These are phyloP conservation scores for Aradophagus sp. DNA, from an alignment of 1,140 invertebrate species.

Conservation along the genomic window DNA sequence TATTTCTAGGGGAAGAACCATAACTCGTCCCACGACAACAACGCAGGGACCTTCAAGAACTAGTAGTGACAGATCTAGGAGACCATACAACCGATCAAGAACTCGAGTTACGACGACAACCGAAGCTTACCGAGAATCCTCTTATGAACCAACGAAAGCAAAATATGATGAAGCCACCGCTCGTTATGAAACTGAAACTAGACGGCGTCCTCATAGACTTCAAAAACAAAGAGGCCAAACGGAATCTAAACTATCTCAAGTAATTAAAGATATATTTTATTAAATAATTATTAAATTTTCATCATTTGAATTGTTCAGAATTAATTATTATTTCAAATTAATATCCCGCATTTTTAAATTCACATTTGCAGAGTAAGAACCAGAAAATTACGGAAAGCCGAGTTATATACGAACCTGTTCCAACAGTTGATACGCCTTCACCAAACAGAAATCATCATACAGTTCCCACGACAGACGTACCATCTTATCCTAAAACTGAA, in stretches of 20 bases:
- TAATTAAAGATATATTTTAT: neutral
- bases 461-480: constrained; percentile 21
- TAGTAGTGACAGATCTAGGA: constrained; percentile 61
- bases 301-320: constrained; percentile 1
- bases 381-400: constrained; percentile 31
- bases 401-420: constrained; percentile 33
- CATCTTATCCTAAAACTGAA: constrained; percentile 60
- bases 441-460: constrained; percentile 3
- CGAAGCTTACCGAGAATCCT: constrained; percentile 63
- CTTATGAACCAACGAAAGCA: constrained; percentile 65
- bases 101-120: constrained; percentile 67
- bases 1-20: constrained; percentile 58
- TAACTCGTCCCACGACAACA: constrained; percentile 59
- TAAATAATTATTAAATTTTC: too few relatives aligned
- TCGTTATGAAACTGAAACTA: constrained; percentile 58
- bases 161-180: constrained; percentile 63
- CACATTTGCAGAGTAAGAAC: too few relatives aligned
- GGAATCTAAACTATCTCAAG: constrained; percentile 35
- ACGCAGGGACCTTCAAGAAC: constrained; percentile 41
- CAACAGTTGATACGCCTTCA: constrained; percentile 11
- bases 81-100: constrained; percentile 67
- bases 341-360: too few relatives aligned
- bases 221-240: constrained; percentile 55
- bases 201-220: constrained; percentile 55
- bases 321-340: too few relatives aligned